phyloP scores from a whole-genome alignment of 2,113 vertebrate species.

The Alethe diademata region DNA sequence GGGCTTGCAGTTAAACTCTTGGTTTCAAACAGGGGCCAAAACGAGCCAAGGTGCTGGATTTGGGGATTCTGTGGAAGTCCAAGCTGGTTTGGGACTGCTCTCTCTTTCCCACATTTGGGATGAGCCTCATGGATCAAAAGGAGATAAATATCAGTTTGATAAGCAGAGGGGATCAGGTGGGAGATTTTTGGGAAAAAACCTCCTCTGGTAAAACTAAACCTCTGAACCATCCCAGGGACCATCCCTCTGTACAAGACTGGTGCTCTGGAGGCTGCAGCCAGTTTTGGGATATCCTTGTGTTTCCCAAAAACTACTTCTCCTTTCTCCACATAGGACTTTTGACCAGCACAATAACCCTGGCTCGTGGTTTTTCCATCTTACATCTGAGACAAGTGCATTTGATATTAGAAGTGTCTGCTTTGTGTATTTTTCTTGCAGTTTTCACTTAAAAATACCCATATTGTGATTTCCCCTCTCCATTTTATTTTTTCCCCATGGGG shows the following conservation, averaged over 20 bases:
- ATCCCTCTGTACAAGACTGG: neutral
- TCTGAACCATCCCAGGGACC: neutral
- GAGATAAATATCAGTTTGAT: neutral
- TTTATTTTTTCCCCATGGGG: neutral
- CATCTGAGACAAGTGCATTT: fast-evolving
- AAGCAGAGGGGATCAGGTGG: neutral
- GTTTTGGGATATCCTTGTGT: neutral
- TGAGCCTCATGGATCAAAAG: fast-evolving
- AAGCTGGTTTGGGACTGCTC: neutral
- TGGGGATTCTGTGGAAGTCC: neutral
- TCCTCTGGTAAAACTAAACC: neutral
- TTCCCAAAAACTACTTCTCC: neutral
- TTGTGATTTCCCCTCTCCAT: neutral
- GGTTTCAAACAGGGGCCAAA: neutral
- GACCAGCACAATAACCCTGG: neutral
- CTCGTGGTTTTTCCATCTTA: fast-evolving
- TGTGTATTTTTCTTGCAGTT: neutral
- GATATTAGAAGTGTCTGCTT: neutral
- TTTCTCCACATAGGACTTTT: fast-evolving
- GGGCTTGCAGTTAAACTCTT: neutral
- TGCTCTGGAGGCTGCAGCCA: neutral
- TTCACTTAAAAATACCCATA: neutral
- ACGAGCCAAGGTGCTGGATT: neutral
- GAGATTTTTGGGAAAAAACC: neutral
- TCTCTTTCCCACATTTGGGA: fast-evolving